Evolutionary conservation across 2,113 vertebrate genomes (phyloP).

Genomic region (Oryzias curvinotus): DNA sequence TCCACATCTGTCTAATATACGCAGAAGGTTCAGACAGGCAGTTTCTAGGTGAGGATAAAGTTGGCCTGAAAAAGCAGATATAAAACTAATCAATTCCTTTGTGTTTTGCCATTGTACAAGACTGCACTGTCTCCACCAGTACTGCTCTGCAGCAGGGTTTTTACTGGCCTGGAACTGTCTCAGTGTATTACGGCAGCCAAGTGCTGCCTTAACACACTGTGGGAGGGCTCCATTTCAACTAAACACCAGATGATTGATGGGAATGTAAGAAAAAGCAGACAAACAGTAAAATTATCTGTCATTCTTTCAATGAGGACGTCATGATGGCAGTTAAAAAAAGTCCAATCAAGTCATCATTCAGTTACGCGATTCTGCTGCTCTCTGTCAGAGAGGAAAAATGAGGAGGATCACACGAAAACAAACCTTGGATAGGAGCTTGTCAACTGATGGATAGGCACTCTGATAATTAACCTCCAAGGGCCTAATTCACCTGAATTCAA

Average conservation of each 20-base stretch:
- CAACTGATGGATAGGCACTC: slow-evolving; percentile 33
- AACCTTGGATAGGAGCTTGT: slow-evolving; percentile 24
- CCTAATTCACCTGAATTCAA: slow-evolving; percentile 20
- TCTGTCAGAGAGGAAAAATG: slow-evolving; percentile 6
- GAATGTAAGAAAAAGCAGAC: slow-evolving; percentile 25
- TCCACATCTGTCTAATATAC: slow-evolving; percentile 42
- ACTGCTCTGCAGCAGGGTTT: slow-evolving; percentile 26
- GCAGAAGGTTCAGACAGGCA: slow-evolving; percentile 22
- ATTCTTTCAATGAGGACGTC: slow-evolving; percentile 20
- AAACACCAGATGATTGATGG: slow-evolving; percentile 38
- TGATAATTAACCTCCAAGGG: slow-evolving; percentile 45
- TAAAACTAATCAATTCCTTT: slow-evolving; percentile 60
- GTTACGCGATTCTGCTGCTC: neutral
- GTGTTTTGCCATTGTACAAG: slow-evolving; percentile 26
- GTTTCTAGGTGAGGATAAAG: slow-evolving; percentile 50
- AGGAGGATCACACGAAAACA: neutral
- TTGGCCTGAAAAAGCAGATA: slow-evolving; percentile 24
- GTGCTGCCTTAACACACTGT: slow-evolving; percentile 26
- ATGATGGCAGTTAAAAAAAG: slow-evolving; percentile 32
- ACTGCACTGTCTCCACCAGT: slow-evolving; percentile 11
- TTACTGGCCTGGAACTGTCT: slow-evolving; percentile 54
- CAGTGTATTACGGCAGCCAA: slow-evolving; percentile 34
- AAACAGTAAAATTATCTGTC: slow-evolving; percentile 39
- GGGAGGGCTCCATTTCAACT: slow-evolving; percentile 42
- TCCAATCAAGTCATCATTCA: slow-evolving; percentile 35